phyloP scores from a whole-genome alignment of 2,113 vertebrate genomes.

The Malurus elegans region DNA sequence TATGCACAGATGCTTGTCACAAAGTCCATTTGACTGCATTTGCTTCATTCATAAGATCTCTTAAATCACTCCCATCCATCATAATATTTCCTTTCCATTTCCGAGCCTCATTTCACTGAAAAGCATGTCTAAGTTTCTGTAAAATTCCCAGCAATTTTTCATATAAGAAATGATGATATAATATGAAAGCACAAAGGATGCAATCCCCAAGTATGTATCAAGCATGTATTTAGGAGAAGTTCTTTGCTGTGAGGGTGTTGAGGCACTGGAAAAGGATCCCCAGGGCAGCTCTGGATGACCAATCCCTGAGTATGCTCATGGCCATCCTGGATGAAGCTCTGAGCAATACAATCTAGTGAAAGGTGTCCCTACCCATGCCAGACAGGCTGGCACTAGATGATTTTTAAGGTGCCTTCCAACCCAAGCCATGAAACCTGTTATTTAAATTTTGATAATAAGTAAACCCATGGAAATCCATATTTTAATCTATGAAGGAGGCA shows the following conservation, averaged over 20 bases:
- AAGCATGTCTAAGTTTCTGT: constrained; percentile 19
- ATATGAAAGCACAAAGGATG: constrained; percentile 1
- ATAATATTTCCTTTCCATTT: background rate
- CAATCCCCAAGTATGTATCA: background rate
- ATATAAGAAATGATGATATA: constrained; percentile 14
- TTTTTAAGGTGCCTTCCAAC: background rate
- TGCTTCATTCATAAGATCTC: background rate
- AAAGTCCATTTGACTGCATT: background rate
- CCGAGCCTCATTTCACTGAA: constrained; percentile 36
- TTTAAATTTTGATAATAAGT: constrained; percentile 17
- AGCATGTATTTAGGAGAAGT: background rate
- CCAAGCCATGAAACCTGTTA: background rate
- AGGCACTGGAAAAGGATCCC: background rate
- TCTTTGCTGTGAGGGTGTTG: background rate
- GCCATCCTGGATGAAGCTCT: too few relatives aligned
- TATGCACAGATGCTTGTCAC: background rate
- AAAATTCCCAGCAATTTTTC: constrained; percentile 31
- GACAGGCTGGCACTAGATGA: background rate
- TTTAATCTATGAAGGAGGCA: constrained; percentile 17
- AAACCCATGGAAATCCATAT: background rate
- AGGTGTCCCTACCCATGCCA: background rate
- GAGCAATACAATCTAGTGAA: background rate
- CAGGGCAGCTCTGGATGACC: background rate
- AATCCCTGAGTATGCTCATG: background rate
- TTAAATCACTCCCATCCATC: background rate